A percentile compares a stretch with the other conserved stretches of the same genome.
These are phyloP conservation scores for Apistogramma diplotaenia DNA, from an alignment of 2,113 vertebrate species.

Conservation along the genomic window DNA sequence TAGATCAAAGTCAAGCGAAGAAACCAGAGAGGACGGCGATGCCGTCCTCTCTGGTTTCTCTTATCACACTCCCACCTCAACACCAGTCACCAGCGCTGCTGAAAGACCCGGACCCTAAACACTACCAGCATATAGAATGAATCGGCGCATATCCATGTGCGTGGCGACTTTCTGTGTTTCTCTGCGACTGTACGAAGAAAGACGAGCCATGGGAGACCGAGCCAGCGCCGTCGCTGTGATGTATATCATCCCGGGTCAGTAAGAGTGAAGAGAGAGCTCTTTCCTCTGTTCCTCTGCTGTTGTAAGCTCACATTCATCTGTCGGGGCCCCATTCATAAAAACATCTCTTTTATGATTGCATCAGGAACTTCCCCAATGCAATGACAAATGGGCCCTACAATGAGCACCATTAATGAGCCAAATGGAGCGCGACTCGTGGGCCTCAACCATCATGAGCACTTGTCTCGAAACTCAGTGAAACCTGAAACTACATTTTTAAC, in stretches of 20 bases:
- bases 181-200: constrained; percentile 50
- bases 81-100: constrained; percentile 40
- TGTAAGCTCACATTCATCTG: constrained; percentile 67
- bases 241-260: constrained; percentile 39
- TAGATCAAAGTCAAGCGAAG: constrained; percentile 38
- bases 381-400: constrained; percentile 62
- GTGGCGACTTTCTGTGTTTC: constrained; percentile 20
- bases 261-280: constrained; percentile 52
- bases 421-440: constrained; percentile 21
- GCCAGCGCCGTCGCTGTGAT: constrained; percentile 37
- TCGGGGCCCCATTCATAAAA: constrained; percentile 72
- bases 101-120: constrained; percentile 52
- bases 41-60: constrained; percentile 39
- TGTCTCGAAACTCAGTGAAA: constrained; percentile 30
- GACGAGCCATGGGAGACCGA: constrained; percentile 42
- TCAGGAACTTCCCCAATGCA: constrained; percentile 60
- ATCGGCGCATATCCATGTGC: constrained; percentile 17
- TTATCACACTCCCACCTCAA: constrained; percentile 52
- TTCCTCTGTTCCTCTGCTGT: constrained; percentile 63
- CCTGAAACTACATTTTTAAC: constrained; percentile 23
- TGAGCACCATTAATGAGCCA: constrained; percentile 66
- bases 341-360: constrained; percentile 76
- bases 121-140: constrained; percentile 59
- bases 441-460: constrained; percentile 20
- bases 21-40: constrained; percentile 40